Base-by-base conservation (phyloP, 2,113 vertebrate species). In the Pterocles gutturalis region DNA sequence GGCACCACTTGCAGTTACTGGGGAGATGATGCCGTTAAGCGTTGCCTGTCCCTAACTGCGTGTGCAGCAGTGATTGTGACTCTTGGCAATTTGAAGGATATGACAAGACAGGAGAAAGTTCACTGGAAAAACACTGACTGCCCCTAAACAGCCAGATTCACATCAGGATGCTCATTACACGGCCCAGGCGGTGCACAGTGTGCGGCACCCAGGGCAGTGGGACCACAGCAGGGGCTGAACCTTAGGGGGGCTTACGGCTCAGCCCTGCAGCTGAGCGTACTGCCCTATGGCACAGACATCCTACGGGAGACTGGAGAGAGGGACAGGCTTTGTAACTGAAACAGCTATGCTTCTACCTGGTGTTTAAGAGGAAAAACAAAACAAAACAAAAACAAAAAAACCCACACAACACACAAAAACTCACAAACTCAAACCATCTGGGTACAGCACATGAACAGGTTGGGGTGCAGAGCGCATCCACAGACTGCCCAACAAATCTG, bases 291-390 rank as follows among this genome's bases (percentile, higher is more conserved):
- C 73, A n/a, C 24, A 12, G 29, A 12, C 17, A 13, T n/a, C 26
- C 1, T 6, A 2, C 0, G 2, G 22, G 11, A n/a, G 18, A 17
- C 36, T 13, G 2, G 15, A 58, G 60, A 65, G 20, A 1, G 2
- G 1, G 0, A 38, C 7, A 4, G 34, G 9, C 18, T 55, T 29
- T 20, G 18, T 36, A 61, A 29, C 12, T 21, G 48, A 13, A 21
- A 2, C 0, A 0, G 43, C 46, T 4, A 0, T 10, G 1, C 31
- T 51, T 10, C 8, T 18, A 48, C 31, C 16, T 0, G 14, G 5
- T 17, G 4, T 20, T 83, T 58, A 51, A 17, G 2, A 33, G 58
- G 18, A 14, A 28, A 28, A 28, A 38, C 5, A 18, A 17, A 18
- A 17, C 8, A 21, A 11, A 15, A 2, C 2, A 11, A 41, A 10